phyloP scores from a whole-genome alignment of 2,888 invertebrate genomes.

The Stegana nigrithorax region DNA sequence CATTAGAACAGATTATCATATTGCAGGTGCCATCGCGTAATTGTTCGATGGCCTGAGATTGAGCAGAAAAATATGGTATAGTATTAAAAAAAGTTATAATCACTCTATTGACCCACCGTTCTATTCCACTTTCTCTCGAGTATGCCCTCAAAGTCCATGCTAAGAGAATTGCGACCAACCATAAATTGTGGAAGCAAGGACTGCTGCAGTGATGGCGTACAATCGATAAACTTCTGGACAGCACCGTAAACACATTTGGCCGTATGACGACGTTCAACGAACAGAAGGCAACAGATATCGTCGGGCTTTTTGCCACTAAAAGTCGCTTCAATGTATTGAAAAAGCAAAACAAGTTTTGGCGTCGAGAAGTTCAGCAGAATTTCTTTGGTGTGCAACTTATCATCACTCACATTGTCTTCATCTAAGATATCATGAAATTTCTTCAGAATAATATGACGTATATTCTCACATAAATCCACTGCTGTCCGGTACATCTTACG shows the following conservation, averaged over 20 bases:
- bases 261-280: slow-evolving; percentile 73
- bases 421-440: slow-evolving; percentile 66
- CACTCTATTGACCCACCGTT: slow-evolving; percentile 46
- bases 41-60: slow-evolving; percentile 69
- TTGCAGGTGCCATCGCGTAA: slow-evolving; percentile 75
- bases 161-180: slow-evolving; percentile 71
- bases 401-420: slow-evolving; percentile 54
- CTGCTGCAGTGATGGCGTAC: slow-evolving; percentile 70
- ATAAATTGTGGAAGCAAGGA: slow-evolving; percentile 76
- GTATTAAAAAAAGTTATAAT: too few species aligned
- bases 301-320: slow-evolving; percentile 65
- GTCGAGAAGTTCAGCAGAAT: slow-evolving; percentile 73
- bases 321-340: slow-evolving; percentile 74
- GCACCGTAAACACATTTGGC: slow-evolving; percentile 81
- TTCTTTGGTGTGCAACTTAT: slow-evolving; percentile 36
- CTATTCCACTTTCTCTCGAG: slow-evolving; percentile 58
- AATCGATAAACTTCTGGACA: slow-evolving; percentile 70
- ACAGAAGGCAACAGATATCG: slow-evolving; percentile 63
- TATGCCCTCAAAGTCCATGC: slow-evolving; percentile 48
- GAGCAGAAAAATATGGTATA: too few species aligned
- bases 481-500: slow-evolving; percentile 51
- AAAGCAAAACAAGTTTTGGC: slow-evolving; percentile 74
- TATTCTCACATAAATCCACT: slow-evolving; percentile 63
- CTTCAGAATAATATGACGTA: slow-evolving; percentile 71
- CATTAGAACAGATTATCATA: slow-evolving; percentile 79